Conservation (phyloP, 2,113 vertebrate genomes). For the Onychostruthus taczanowskii region DNA sequence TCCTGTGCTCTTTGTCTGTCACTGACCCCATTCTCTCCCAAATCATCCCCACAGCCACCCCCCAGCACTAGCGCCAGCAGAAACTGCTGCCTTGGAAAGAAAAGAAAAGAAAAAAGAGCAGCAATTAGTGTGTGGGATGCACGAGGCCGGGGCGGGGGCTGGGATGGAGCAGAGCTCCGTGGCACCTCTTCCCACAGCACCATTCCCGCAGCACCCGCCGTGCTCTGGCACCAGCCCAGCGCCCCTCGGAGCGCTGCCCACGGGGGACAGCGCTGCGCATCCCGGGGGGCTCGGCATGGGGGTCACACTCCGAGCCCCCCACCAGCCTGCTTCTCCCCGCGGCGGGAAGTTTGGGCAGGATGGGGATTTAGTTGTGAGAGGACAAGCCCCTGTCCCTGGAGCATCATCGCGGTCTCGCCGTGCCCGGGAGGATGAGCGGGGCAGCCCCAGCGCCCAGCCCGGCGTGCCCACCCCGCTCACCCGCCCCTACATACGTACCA, state of each 20-base stretch:
- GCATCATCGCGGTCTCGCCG: background rate
- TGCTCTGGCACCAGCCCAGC: background rate
- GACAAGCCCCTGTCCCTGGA: accelerated
- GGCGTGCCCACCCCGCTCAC: background rate
- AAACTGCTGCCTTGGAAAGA: background rate
- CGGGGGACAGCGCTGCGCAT: accelerated
- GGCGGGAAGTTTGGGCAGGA: background rate
- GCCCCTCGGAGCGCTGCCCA: background rate
- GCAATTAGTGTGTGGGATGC: background rate
- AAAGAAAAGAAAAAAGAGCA: background rate
- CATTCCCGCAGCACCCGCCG: background rate
- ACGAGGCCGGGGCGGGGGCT: background rate
- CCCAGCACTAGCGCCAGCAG: background rate
- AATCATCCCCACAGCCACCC: background rate
- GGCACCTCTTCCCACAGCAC: background rate
- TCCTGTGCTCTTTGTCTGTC: background rate
- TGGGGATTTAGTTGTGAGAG: background rate
- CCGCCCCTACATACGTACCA: constrained; percentile 45
- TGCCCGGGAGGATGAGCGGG: background rate
- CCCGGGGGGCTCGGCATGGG: background rate
- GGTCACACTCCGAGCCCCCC: background rate
- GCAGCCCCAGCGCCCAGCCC: background rate
- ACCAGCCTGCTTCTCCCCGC: background rate
- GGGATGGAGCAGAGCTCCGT: background rate
- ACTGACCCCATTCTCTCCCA: background rate